Evolutionary conservation across 2,888 invertebrate species (phyloP).

Genomic region (Sarcophaga caerulescens): DNA sequence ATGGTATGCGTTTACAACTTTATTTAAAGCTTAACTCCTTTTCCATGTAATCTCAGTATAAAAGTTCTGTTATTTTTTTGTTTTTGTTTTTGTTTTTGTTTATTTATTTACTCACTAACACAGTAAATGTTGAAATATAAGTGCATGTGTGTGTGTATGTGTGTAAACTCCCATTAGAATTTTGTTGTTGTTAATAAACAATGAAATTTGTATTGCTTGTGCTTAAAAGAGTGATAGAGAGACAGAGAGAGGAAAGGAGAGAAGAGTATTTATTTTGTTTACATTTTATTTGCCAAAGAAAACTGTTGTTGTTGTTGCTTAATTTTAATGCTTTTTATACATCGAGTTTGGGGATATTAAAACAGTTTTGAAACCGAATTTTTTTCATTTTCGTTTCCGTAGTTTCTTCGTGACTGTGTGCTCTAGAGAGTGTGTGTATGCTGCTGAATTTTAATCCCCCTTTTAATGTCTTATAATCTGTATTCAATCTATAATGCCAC

Average conservation of each 20-base stretch:
- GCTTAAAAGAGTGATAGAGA: neutral
- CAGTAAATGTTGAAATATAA: conserved; percentile 13
- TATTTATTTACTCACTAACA: neutral
- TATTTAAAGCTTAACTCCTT: conserved; percentile 13
- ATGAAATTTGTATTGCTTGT: neutral
- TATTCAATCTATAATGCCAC: conserved; percentile 59
- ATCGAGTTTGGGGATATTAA: too few species aligned
- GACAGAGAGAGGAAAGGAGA: too few species aligned
- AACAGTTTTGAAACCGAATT: too few species aligned
- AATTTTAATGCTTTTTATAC: conserved; percentile 1
- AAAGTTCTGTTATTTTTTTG: conserved; percentile 5
- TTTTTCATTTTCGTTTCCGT: too few species aligned
- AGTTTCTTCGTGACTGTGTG: too few species aligned
- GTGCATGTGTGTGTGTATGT: neutral
- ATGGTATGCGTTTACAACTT: neutral
- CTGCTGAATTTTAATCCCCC: conserved; percentile 1
- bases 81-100: neutral
- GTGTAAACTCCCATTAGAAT: too few species aligned
- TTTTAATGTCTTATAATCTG: conserved; percentile 49
- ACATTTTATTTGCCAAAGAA: conserved; percentile 17
- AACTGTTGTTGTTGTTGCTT: conserved; percentile 13
- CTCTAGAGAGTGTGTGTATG: too few species aligned
- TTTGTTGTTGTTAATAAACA: conserved; percentile 12
- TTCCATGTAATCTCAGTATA: conserved; percentile 16
- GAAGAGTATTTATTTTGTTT: too few species aligned